Percentiles rank a stretch among this genome's conserved stretches.
phyloP scores from a whole-genome alignment of 2,797 vertebrate genomes.

The Sebastes nivosus region DNA sequence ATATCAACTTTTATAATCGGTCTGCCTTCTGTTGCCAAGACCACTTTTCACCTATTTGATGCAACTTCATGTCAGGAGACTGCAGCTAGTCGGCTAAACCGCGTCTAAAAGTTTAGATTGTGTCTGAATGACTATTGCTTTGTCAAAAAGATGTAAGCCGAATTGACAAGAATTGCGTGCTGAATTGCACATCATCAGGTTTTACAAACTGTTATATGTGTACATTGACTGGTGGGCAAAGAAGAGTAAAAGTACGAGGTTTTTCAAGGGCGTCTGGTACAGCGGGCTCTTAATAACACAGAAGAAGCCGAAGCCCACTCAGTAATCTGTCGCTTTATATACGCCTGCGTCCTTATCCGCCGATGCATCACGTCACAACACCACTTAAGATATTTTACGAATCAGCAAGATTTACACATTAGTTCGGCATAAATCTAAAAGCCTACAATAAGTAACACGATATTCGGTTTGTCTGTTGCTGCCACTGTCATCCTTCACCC shows the following conservation, averaged over 20 bases:
- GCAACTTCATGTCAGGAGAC: neutral
- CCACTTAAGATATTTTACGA: too few relatives aligned
- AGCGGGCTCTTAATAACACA: neutral
- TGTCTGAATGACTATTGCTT: neutral
- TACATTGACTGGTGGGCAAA: neutral
- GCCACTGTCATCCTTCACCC: too few relatives aligned
- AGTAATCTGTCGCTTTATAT: neutral
- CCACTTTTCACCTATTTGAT: neutral
- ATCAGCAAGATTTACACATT: too few relatives aligned
- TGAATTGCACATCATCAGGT: rapidly evolving
- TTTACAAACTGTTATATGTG: rapidly evolving
- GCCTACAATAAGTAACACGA: neutral
- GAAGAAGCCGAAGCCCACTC: neutral
- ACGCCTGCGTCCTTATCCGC: neutral
- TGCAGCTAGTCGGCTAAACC: neutral
- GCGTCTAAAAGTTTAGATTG: neutral
- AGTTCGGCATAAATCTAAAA: neutral
- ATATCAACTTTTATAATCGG: neutral
- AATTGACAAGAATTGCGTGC: neutral
- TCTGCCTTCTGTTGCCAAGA: neutral
- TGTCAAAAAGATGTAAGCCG: neutral
- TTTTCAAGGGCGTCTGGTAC: neutral
- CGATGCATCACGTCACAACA: neutral
- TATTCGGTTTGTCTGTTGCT: neutral
- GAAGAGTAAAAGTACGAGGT: rapidly evolving